Evolutionary conservation across 2,113 vertebrate species (phyloP), one percentile per base, ranked within the genome.

Genomic region (Mirounga angustirostris): DNA sequence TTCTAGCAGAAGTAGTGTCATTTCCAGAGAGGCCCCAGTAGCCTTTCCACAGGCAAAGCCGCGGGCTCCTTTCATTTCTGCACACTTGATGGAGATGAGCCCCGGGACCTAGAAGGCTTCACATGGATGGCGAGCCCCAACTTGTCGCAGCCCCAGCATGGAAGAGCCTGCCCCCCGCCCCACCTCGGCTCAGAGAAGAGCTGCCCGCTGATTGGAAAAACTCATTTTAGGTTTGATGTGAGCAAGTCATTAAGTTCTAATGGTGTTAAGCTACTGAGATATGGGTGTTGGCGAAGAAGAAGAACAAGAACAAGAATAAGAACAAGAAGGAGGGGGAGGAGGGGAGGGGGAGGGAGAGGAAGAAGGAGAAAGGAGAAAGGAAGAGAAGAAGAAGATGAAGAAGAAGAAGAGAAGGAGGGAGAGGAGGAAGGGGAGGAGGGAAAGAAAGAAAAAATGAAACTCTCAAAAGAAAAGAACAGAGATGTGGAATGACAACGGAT

Each of bases 381-480:
- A 11, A 9, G 24, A 11, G 24, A 26, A 61, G 59, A 8, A 19
- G 59, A 26, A 26, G 59, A 46, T 46, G 21, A 26, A 28, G 26
- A 28, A 13, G 61, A 63, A 3, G 30, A 61, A 7, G 61, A 5
- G 12, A 4, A 28, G 26, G 4, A 28, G 61, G 4, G 22, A 11
- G 9, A 63, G 12, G 11, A 30, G 11, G 26, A 63, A 9, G 11
- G 21, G n/a, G 5, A 73, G 69, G 5, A 73, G 15, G 24, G 24
- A 26, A 74, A 21, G 40, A 43, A 26, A 43, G 36, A 79, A 7
- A 52, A 78, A 15, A n/a, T 0, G 63, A 12, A 81, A 19, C 4
- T 69, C 56, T 76, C 58, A 50, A 84, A 86, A 65, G 81, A 22
- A 89, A 92, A 85, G 24, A 81, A 94, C n/a, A 95, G 89, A 95